These are phyloP conservation scores for Astatotilapia flaviijosephi DNA, from an alignment of 2,113 vertebrate species.

Conservation along the genomic window DNA sequence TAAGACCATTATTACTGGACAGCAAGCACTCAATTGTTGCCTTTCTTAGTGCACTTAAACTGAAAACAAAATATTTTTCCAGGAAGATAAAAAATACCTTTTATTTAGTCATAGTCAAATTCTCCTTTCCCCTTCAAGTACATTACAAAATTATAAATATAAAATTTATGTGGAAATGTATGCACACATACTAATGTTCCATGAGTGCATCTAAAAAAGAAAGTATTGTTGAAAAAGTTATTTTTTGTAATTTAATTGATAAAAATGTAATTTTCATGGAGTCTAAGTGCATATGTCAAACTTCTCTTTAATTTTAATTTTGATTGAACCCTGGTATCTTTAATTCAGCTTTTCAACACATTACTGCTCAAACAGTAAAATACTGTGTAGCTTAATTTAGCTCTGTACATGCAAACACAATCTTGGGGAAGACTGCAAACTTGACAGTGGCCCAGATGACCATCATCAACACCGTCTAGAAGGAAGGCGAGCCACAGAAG, in stretches of 20 bases:
- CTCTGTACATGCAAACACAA: background rate
- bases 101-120: background rate
- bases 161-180: background rate
- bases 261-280: background rate
- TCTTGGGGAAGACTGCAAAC: background rate
- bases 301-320: background rate
- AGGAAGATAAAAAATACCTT: background rate
- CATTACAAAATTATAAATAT: background rate
- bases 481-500: background rate
- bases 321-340: background rate
- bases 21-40: background rate
- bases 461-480: background rate
- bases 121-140: background rate
- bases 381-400: background rate
- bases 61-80: background rate
- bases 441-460: background rate
- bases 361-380: background rate
- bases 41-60: background rate
- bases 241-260: background rate
- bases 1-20: slow-evolving; percentile 17
- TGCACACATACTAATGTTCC: background rate
- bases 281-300: background rate
- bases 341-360: background rate
- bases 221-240: background rate
- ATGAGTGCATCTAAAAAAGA: background rate